Evolutionary conservation across 2,113 vertebrate genomes (phyloP).

Genomic region (Etheostoma spectabile): DNA sequence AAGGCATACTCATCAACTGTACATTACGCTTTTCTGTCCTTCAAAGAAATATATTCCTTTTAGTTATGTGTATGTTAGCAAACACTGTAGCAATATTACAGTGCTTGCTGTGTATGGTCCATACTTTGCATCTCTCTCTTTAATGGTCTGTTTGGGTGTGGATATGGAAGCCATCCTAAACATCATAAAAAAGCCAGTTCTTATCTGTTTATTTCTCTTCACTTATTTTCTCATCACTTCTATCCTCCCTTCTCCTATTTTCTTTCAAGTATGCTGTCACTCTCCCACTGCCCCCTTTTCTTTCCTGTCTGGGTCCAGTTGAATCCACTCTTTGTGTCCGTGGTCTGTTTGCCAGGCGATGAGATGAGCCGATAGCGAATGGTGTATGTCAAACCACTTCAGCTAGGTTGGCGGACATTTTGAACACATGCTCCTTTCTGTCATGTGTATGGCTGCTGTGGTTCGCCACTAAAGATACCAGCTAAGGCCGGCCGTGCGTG

Average conservation of each 20-base stretch:
- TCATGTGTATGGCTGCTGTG: conserved; percentile 34
- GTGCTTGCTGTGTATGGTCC: not conserved
- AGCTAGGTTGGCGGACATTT: conserved; percentile 48
- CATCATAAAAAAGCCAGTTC: not conserved
- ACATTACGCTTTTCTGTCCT: not conserved
- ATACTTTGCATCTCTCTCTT: not conserved
- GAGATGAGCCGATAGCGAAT: conserved; percentile 67
- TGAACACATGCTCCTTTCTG: conserved; percentile 64
- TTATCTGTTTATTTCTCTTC: not conserved
- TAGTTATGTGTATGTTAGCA: not conserved
- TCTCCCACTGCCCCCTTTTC: conserved; percentile 18
- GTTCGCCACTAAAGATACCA: conserved; percentile 57
- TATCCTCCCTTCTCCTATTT: conserved; percentile 2
- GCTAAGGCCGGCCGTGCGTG: conserved; percentile 4
- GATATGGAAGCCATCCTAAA: conserved; percentile 19
- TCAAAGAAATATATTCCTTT: not conserved
- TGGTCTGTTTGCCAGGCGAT: conserved; percentile 44
- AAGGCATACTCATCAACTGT: not conserved
- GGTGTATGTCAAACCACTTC: conserved; percentile 57
- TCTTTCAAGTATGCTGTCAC: conserved; percentile 1
- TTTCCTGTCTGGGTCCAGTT: conserved; percentile 22
- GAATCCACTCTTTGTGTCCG: conserved; percentile 64
- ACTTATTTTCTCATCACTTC: not conserved
- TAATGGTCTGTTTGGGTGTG: not conserved
- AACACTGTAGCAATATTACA: not conserved